These are phyloP conservation scores for Syngnathoides biaculeatus DNA, from an alignment of 2,113 vertebrate species.

Conservation along the genomic window DNA sequence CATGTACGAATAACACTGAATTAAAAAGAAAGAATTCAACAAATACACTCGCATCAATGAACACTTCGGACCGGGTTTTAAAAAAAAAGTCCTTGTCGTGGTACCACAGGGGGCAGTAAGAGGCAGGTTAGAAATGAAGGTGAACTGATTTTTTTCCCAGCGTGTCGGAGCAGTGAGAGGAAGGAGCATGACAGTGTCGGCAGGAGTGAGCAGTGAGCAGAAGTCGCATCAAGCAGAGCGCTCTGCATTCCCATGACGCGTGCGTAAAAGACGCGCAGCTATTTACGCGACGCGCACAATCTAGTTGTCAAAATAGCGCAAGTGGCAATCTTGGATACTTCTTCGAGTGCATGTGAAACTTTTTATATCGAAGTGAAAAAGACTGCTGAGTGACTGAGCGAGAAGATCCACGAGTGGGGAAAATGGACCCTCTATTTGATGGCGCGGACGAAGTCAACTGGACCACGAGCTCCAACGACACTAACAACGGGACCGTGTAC, in stretches of 20 bases:
- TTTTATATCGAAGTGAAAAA: neutral
- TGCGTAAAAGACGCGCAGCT: conserved; percentile 5
- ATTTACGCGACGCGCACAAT: neutral
- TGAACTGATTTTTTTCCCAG: neutral
- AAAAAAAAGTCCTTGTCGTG: neutral
- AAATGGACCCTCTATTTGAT: conserved; percentile 64
- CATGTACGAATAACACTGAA: too few species aligned
- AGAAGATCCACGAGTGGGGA: neutral
- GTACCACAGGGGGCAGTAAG: conserved; percentile 39
- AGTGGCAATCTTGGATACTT: neutral
- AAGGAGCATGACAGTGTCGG: neutral
- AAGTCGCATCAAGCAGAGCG: neutral
- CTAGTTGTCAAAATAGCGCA: neutral
- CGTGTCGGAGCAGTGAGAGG: neutral
- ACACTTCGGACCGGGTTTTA: neutral
- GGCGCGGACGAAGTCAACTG: conserved; percentile 58
- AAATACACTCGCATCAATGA: neutral
- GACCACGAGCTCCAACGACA: conserved; percentile 54
- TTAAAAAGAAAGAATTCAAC: too few species aligned
- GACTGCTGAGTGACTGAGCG: neutral
- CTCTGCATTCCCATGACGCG: neutral
- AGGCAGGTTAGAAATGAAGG: neutral
- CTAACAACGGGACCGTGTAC: conserved; percentile 50
- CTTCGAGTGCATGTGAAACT: neutral
- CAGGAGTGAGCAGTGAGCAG: neutral